Evolutionary conservation across 2,113 vertebrate genomes (phyloP), one percentile per base, ranked within the genome.

Genomic region (Petrocephalus microphthalmus): DNA sequence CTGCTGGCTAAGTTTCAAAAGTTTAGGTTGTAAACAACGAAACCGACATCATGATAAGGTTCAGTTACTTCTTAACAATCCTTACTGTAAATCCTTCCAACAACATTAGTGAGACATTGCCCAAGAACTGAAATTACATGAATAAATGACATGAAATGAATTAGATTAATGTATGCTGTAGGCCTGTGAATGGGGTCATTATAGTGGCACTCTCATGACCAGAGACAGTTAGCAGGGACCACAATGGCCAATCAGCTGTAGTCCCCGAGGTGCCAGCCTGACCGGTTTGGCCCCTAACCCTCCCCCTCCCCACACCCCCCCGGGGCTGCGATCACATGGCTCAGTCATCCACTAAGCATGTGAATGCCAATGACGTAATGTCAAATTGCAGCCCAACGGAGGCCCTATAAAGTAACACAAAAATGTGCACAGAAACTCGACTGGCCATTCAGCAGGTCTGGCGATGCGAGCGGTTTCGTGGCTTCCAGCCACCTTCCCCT

Each of bases 261-360:
- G 8, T 5, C 45, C 11, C 49, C 25, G n/a, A 49, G 33, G 15
- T 78, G 15, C 3, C 11, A 0, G 49, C 49, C n/a, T 1, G 45
- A 3, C 49, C 1, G 82, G 49, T 84, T 52, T 84, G n/a, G 10
- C 82, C 60, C 10, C 22, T n/a, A 7, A 1, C 7, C 10, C 22
- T 22, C 81, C 5, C 11, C 4, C 78, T 2, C 17, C 45, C 64
- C 3, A 3, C 17, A 15, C 45, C 20, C 7, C 1, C 7, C 45
- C n/a, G n/a, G 1, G 7, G 22, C n/a, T 25, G 51, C 17, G 51
- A 51, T 85, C 84, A 53, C 49, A 85, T 42, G 84, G 13, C 49
- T 54, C 52, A 54, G 52, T 85, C 84, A 85, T 85, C 49, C 51
- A 49, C 84, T 37, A 56, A 56, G 49, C 84, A 85, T 54, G 49